Conservation (phyloP, 2,888 invertebrate genomes). For the Glyphotaelius pellucidus region DNA sequence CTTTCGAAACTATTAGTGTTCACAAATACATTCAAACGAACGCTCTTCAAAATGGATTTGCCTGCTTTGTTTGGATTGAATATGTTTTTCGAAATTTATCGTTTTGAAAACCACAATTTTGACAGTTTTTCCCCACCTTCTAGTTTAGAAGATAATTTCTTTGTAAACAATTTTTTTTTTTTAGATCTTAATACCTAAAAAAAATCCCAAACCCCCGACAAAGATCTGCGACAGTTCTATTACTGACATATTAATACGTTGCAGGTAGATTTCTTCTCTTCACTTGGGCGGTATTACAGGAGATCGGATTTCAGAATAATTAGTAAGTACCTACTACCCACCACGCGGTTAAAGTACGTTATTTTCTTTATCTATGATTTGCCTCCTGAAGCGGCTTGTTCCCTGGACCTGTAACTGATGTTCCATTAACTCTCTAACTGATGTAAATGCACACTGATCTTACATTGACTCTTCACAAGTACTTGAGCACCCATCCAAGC, state of each 20-base stretch:
- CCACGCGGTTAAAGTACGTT: not conserved
- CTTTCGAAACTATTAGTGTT: no score
- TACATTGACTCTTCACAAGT: conserved; percentile 32
- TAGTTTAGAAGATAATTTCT: no score
- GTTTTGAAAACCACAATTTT: no score
- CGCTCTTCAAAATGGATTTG: no score
- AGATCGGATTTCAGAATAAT: not conserved
- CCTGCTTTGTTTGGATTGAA: no score
- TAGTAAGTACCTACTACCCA: not conserved
- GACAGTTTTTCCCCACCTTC: no score
- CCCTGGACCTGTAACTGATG: not conserved
- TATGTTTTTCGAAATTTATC: no score
- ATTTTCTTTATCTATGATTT: conserved; percentile 22
- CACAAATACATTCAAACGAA: no score
- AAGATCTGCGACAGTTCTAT: no score
- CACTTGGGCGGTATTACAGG: not conserved
- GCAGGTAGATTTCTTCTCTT: not conserved
- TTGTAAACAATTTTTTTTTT: no score
- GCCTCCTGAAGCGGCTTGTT: not conserved
- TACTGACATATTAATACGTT: not conserved
- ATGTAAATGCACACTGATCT: conserved; percentile 27
- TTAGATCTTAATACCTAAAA: no score
- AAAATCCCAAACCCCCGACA: no score
- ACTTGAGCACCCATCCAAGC: conserved; percentile 26
- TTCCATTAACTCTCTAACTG: not conserved